Evolutionary conservation across 2,113 vertebrate genomes (phyloP).

Genomic region (Halcyon malimbica): DNA sequence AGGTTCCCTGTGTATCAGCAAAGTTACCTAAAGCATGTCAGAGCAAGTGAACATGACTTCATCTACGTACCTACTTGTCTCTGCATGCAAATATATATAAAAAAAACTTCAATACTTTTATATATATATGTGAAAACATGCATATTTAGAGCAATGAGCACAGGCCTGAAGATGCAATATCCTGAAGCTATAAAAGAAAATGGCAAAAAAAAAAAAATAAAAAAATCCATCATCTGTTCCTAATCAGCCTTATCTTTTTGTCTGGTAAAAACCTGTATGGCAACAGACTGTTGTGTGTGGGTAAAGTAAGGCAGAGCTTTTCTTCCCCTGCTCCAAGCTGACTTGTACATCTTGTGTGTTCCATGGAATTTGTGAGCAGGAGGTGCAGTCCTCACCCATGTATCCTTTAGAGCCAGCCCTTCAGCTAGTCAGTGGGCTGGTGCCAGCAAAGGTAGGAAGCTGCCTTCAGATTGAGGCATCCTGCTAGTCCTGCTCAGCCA

Average conservation of each 20-base stretch:
- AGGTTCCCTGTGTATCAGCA: conserved; percentile 18
- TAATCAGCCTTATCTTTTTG: neutral
- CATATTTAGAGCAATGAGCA: conserved; percentile 47
- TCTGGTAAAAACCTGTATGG: neutral
- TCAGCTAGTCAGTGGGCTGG: neutral
- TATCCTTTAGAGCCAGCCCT: neutral
- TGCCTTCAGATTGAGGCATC: neutral
- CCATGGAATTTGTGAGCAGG: neutral
- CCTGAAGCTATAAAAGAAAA: conserved; percentile 68
- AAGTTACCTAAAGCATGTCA: conserved; percentile 53
- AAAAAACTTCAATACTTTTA: conserved; percentile 35
- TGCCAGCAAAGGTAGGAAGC: neutral
- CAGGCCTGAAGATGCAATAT: conserved; percentile 70
- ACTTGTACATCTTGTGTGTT: neutral
- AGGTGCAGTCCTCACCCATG: neutral
- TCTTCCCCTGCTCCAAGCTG: neutral
- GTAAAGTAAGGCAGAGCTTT: neutral
- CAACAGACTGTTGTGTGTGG: neutral
- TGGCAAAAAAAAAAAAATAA: neutral
- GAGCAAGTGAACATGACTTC: conserved; percentile 47
- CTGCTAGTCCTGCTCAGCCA: conserved; percentile 1
- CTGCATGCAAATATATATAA: conserved; percentile 65
- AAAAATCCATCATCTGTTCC: neutral
- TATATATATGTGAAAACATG: conserved; percentile 42
- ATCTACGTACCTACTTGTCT: conserved; percentile 37